Evolutionary conservation across 2,797 vertebrate species (phyloP), one percentile per base, ranked within the genome.

Genomic region (Botia kubotai): DNA sequence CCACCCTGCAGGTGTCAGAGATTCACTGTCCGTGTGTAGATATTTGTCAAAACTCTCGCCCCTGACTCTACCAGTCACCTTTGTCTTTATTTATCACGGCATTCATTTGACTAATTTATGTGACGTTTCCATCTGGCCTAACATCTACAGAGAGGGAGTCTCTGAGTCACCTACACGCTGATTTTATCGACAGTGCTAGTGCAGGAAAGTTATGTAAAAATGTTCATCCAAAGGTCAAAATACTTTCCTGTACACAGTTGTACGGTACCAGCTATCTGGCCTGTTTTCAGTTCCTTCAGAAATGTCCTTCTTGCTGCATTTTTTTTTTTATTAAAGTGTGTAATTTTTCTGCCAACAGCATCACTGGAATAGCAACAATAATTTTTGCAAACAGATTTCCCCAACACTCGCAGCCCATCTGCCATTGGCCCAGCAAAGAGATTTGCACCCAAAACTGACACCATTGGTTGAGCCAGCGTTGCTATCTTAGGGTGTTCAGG

Each of bases 81-180:
- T 55, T 79, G 29, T 33, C 43, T 70, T 79, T 65, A 33, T 53
- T 58, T 66, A 68, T 79, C 39, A 62, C 57, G 53, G 21, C 46
- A 66, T 75, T 76, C 17, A 58, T 72, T 72, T 77, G 53, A 69
- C 55, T 81, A 72, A 72, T 81, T 74, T 48, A 76, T 80, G 67
- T 26, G 12, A 21, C 48, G 21, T 4, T 57, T 48, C n/a, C 36
- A 75, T 77, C 13, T 80, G 75, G 21, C 36, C 26, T 36, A 33
- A 7, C 33, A 11, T 50, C 71, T 52, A 46, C 66, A 66, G 46
- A 69, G 57, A 63, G 73, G 26, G 39, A 67, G 43, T 65, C 75
- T 17, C n/a, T 14, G 67, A 72, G 53, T 68, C 71, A 72, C 6
- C 67, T 52, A 76, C 70, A 75, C 43, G 7, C 39, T 36, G 50